Conservation (phyloP, 2,888 invertebrate species). For the Agapostemon virescens region DNA sequence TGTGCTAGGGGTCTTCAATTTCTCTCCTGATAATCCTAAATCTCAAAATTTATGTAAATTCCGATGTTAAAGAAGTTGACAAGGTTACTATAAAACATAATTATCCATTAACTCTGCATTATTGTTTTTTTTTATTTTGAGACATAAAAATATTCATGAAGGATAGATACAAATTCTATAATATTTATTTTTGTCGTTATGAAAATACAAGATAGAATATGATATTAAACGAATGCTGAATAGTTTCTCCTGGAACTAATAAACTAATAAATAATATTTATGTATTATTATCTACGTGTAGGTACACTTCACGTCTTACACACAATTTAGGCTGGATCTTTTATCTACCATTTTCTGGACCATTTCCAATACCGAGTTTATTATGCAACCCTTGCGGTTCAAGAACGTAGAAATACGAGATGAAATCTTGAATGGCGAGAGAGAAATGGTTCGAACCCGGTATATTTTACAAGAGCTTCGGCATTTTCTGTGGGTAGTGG, state of each 20-base stretch:
- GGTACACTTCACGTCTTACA: slow-evolving; percentile 40
- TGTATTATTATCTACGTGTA: slow-evolving; percentile 49
- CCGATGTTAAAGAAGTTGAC: no score
- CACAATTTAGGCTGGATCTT: slow-evolving; percentile 42
- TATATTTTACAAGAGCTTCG: slow-evolving; percentile 22
- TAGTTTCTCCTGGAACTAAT: slow-evolving; percentile 26
- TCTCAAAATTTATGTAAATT: neutral
- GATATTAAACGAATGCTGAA: neutral
- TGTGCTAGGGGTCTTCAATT: no score
- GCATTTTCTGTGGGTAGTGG: slow-evolving; percentile 33
- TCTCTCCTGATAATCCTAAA: no score
- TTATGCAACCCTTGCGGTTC: slow-evolving; percentile 15
- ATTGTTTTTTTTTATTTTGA: neutral
- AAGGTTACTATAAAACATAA: no score
- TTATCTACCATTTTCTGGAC: slow-evolving; percentile 54
- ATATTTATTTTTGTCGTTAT: neutral
- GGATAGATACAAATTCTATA: neutral
- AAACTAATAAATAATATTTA: slow-evolving; percentile 57
- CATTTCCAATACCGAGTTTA: slow-evolving; percentile 53
- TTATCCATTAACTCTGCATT: neutral
- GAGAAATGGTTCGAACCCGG: neutral
- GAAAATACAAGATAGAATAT: neutral
- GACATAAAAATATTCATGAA: neutral
- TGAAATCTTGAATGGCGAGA: slow-evolving; percentile 15
- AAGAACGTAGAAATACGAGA: slow-evolving; percentile 27